Conservation (phyloP, 23 tunicate genomes). For the Corella eumyota region DNA sequence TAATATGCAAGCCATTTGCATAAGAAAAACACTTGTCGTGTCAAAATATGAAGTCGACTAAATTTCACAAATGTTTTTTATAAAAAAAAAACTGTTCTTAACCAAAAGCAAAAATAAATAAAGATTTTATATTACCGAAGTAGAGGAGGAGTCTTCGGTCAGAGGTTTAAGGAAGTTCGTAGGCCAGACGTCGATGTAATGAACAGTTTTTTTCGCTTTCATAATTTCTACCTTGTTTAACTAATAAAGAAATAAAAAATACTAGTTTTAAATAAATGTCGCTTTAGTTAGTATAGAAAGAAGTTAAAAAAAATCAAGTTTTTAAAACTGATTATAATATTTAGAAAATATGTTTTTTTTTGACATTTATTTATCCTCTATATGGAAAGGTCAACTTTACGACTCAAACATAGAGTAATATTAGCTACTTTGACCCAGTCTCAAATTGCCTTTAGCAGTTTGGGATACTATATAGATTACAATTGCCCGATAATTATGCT, state of each 20-base stretch:
- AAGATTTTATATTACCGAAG: background rate
- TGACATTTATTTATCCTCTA: no score
- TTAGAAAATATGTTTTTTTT: no score
- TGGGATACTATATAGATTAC: no score
- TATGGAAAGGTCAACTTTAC: no score
- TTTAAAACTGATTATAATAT: background rate
- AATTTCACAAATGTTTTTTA: background rate
- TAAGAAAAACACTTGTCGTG: constrained; percentile 80
- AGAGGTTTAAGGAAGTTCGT: constrained; percentile 59
- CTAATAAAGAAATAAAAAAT: constrained; percentile 14
- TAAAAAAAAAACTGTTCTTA: background rate
- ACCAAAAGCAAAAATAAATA: no score
- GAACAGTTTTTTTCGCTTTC: constrained; percentile 22
- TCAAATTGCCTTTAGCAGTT: no score
- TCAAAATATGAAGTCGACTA: constrained; percentile 68
- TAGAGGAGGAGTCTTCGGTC: background rate
- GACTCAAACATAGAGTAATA: no score
- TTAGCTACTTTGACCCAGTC: no score
- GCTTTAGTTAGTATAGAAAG: background rate
- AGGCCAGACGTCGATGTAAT: constrained; percentile 98
- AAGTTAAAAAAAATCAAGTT: constrained; percentile 1
- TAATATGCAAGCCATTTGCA: constrained; percentile 98
- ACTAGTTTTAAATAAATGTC: background rate
- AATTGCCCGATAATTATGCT: no score
- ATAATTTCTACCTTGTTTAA: constrained; percentile 44